Evolutionary conservation across 2,113 vertebrate species (phyloP).

Genomic region (Ascaphus truei): DNA sequence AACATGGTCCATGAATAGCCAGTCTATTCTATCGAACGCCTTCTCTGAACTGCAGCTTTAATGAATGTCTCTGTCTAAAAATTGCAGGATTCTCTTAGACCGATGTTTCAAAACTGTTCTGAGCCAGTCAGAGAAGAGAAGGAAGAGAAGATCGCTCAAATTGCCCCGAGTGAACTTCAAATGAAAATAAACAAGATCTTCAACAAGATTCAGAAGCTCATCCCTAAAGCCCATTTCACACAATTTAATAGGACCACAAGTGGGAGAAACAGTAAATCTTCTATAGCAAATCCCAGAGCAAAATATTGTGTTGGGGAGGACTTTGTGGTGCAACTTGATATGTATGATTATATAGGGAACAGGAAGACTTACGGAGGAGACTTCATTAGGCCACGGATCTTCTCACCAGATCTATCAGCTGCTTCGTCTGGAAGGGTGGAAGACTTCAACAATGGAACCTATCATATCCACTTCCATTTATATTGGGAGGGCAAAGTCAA

Average conservation of each 20-base stretch:
- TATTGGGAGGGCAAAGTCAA: background rate
- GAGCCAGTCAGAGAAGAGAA: background rate
- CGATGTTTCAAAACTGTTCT: background rate
- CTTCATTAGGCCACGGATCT: constrained; percentile 1
- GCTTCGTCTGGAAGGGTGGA: background rate
- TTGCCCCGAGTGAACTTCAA: background rate
- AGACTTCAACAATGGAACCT: background rate
- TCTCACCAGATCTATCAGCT: background rate
- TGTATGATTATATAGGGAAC: background rate
- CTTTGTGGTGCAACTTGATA: background rate
- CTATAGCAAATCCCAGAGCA: background rate
- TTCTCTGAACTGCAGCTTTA: no score
- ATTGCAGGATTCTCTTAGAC: background rate
- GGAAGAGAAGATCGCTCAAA: background rate
- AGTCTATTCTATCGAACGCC: no score
- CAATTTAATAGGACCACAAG: background rate
- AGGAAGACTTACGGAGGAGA: background rate
- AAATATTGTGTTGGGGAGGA: background rate
- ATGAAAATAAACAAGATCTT: background rate
- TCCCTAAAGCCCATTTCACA: background rate
- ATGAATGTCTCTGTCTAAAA: no score
- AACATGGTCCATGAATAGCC: no score
- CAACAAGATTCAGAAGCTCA: background rate
- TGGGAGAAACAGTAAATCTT: background rate
- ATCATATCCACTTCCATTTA: background rate